Evolutionary conservation across 1,140 invertebrate species (phyloP).

Genomic region (Euwallacea similis): DNA sequence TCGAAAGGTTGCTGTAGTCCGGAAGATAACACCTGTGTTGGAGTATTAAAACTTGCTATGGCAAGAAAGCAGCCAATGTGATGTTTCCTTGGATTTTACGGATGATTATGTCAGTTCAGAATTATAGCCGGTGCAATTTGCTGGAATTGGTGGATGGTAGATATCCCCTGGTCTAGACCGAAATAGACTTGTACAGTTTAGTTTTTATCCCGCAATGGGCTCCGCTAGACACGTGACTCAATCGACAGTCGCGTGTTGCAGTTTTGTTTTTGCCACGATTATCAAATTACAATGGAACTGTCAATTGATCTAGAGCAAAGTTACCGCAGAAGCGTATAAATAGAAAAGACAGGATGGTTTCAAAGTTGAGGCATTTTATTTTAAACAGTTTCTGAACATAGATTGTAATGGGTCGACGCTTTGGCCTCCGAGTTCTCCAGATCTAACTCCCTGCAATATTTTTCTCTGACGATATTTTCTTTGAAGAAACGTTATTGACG

Average conservation of each 20-base stretch:
- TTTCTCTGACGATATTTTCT: no score
- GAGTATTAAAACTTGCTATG: not conserved
- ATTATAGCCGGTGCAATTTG: not conserved
- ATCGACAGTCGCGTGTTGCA: conserved; percentile 28
- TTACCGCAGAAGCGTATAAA: no score
- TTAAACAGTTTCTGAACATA: no score
- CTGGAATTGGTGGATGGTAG: not conserved
- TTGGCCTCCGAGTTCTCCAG: no score
- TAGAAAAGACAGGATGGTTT: no score
- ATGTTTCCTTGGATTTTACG: not conserved
- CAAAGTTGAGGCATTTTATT: no score
- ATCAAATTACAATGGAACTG: conserved; percentile 24
- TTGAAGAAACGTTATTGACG: no score
- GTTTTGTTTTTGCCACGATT: conserved; percentile 33
- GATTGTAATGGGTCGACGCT: no score
- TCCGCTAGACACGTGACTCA: conserved; percentile 23
- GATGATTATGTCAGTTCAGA: not conserved
- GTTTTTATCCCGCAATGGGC: conserved; percentile 15
- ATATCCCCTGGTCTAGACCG: conserved; percentile 9
- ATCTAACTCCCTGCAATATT: no score
- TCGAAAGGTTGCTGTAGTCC: conserved; percentile 9
- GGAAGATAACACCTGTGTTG: conserved; percentile 3
- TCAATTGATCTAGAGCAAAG: conserved; percentile 4
- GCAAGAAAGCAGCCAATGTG: not conserved
- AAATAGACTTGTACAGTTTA: conserved; percentile 1